Evolutionary conservation across 1,140 invertebrate genomes (phyloP).

Genomic region (Holotrichia oblita): DNA sequence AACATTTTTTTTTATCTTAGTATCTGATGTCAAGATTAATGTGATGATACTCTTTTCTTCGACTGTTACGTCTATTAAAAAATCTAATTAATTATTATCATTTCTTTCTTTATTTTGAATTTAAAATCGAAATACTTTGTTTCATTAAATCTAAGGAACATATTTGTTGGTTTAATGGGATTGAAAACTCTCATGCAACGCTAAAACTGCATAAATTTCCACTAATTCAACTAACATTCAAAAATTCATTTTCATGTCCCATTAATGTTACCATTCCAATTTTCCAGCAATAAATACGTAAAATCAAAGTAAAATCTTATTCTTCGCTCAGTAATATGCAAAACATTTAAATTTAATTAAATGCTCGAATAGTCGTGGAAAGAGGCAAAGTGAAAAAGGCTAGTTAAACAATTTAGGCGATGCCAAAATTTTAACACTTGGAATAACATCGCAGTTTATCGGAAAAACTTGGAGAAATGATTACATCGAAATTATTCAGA

Average conservation of each 20-base stretch:
- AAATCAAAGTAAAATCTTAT: not conserved
- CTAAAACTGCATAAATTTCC: no score
- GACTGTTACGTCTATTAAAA: no score
- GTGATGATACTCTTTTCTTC: no score
- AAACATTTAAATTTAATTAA: slow-evolving; percentile 13
- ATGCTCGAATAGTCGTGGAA: not conserved
- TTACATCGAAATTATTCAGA: slow-evolving; percentile 29
- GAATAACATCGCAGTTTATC: slow-evolving; percentile 3
- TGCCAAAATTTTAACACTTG: slow-evolving; percentile 3
- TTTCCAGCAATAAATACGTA: not conserved
- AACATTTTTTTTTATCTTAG: no score
- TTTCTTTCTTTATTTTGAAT: no score
- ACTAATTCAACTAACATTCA: not conserved
- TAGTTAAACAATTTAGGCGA: not conserved
- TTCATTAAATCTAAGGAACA: not conserved
- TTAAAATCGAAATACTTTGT: no score
- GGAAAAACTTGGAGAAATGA: slow-evolving; percentile 16
- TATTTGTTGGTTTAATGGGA: not conserved
- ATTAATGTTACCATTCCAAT: not conserved
- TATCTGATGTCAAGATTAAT: no score
- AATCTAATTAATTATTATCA: no score
- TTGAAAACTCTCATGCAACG: not conserved
- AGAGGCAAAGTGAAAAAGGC: not conserved
- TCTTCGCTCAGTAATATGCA: not conserved
- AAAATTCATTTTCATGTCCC: not conserved